phyloP scores from a whole-genome alignment of 2,113 vertebrate species.

The Hemiprocne comata region DNA sequence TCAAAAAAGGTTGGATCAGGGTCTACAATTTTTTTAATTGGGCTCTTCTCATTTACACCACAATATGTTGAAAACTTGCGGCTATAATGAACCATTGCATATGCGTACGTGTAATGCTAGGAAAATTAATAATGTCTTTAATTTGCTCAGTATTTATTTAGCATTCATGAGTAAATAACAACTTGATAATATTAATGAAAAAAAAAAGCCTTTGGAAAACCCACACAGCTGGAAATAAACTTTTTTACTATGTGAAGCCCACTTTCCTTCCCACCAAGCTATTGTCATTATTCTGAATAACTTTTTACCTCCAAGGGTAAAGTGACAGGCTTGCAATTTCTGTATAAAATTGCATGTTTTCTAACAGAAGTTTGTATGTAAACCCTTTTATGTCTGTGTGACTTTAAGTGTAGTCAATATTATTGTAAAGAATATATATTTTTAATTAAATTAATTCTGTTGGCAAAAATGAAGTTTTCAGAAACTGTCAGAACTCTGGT shows the following conservation, averaged over 20 bases:
- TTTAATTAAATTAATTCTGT: neutral
- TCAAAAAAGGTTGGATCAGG: slow-evolving; percentile 34
- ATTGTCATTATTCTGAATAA: slow-evolving; percentile 37
- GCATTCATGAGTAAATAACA: slow-evolving; percentile 46
- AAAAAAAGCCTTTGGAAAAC: slow-evolving; percentile 20
- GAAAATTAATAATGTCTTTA: slow-evolving; percentile 21
- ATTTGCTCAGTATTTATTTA: slow-evolving; percentile 21
- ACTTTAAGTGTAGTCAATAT: neutral
- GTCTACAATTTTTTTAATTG: slow-evolving; percentile 45
- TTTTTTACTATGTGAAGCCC: neutral
- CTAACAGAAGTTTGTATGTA: neutral
- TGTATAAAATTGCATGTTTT: neutral
- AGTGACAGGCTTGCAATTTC: slow-evolving; percentile 21
- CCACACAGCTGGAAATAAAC: slow-evolving; percentile 12
- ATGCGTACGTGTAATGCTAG: neutral
- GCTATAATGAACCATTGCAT: slow-evolving; percentile 37
- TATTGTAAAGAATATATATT: neutral
- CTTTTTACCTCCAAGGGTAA: neutral
- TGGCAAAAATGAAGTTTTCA: neutral
- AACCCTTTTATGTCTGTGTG: neutral
- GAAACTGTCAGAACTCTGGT: neutral
- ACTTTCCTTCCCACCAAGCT: slow-evolving; percentile 32
- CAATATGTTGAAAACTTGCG: neutral
- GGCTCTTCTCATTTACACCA: slow-evolving; percentile 18
- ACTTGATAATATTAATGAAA: slow-evolving; percentile 29